A percentile compares a stretch with the other conserved stretches of the same genome.
phyloP scores from a whole-genome alignment of 2,797 vertebrate species.

The Arremon brunneinucha region DNA sequence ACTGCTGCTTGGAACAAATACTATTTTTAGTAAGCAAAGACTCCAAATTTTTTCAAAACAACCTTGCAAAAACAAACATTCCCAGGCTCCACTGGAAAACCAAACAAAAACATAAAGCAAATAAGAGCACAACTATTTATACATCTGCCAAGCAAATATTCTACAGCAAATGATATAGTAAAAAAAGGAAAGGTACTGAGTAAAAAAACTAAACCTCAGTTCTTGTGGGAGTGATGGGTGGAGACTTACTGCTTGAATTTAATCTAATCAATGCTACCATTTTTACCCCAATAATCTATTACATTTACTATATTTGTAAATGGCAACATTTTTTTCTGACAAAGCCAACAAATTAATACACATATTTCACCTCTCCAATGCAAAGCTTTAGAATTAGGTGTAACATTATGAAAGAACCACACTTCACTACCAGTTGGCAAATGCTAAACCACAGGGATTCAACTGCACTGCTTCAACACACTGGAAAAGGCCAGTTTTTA shows the following conservation, averaged over 20 bases:
- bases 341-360: neutral
- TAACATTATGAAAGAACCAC: neutral
- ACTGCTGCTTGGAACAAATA: conserved; percentile 5
- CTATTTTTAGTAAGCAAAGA: conserved; percentile 18
- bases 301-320: neutral
- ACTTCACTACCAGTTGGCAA: neutral
- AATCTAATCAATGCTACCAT: neutral
- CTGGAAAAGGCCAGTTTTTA: neutral
- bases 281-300: neutral
- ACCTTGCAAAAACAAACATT: conserved; percentile 33
- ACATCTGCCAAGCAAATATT: neutral
- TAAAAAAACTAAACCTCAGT: neutral
- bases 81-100: neutral
- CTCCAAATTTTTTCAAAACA: neutral
- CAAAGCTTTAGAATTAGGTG: neutral
- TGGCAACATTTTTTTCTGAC: neutral
- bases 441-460: neutral
- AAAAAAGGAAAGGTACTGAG: neutral
- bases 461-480: neutral
- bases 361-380: neutral
- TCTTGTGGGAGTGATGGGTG: neutral
- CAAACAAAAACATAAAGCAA: neutral
- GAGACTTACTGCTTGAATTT: neutral
- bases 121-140: neutral
- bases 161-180: neutral